phyloP scores from a whole-genome alignment of 1,140 invertebrate species.

The Neotoxoptera formosana region DNA sequence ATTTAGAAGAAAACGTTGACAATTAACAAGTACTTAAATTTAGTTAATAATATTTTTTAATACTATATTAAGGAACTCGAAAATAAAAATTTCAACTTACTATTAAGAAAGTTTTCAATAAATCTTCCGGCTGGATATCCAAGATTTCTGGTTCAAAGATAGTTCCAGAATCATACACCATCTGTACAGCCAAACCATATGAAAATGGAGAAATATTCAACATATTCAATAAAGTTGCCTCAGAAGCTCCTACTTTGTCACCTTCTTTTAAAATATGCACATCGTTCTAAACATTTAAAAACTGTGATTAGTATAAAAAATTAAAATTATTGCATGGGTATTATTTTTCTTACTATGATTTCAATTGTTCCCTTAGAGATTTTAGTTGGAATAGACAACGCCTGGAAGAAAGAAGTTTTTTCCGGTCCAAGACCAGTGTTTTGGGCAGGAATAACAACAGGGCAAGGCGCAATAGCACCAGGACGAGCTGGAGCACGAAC shows the following conservation, averaged over 20 bases:
- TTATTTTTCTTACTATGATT: conserved; percentile 83
- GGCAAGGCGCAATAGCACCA: conserved; percentile 94
- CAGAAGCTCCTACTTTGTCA: conserved; percentile 97
- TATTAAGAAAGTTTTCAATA: conserved; percentile 87
- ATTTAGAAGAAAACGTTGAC: neutral
- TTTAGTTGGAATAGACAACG: conserved; percentile 98
- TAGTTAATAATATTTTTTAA: neutral
- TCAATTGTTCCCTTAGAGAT: conserved; percentile 99
- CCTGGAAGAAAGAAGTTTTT: conserved; percentile 99
- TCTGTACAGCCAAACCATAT: conserved; percentile 93
- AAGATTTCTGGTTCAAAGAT: conserved; percentile 96
- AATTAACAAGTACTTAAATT: neutral
- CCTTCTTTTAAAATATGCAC: conserved; percentile 95
- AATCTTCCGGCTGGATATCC: conserved; percentile 97
- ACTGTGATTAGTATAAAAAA: conserved; percentile 60
- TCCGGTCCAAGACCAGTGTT: conserved; percentile 98
- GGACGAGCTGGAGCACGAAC: conserved; percentile 94
- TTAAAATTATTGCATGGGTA: neutral
- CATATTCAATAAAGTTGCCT: conserved; percentile 99
- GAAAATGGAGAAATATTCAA: conserved; percentile 99
- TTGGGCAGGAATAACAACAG: conserved; percentile 97
- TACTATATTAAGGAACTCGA: no score
- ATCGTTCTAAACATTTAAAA: conserved; percentile 74
- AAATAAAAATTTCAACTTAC: conserved; percentile 59
- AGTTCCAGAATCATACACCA: conserved; percentile 98